phyloP scores from a whole-genome alignment of 2,888 invertebrate species.

The Asteroscopus sphinx region DNA sequence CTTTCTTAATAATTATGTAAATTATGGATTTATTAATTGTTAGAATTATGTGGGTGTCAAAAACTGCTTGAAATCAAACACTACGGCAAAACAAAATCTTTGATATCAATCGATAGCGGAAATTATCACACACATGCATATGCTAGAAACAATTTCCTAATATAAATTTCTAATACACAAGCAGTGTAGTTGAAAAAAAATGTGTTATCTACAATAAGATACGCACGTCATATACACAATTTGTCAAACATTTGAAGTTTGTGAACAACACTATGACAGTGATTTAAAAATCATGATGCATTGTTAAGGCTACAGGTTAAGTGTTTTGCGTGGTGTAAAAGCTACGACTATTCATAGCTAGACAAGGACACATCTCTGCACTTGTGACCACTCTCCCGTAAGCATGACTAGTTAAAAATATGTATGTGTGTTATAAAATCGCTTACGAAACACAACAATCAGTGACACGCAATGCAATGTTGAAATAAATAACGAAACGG shows the following conservation, averaged over 20 bases:
- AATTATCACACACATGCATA: slow-evolving; percentile 67
- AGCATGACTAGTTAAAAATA: slow-evolving; percentile 57
- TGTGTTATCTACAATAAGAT: slow-evolving; percentile 55
- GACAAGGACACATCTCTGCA: slow-evolving; percentile 34
- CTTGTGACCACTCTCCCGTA: slow-evolving; percentile 42
- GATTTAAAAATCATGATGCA: slow-evolving; percentile 47
- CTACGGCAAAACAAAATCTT: slow-evolving; percentile 77
- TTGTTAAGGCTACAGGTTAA: slow-evolving; percentile 33
- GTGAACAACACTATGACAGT: slow-evolving; percentile 38
- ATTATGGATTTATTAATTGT: slow-evolving; percentile 46
- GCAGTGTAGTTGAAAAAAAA: slow-evolving; percentile 54
- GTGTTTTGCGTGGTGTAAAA: slow-evolving; percentile 45
- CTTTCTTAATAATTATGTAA: slow-evolving; percentile 41
- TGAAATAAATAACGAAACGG: slow-evolving; percentile 65
- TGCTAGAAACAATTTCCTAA: slow-evolving; percentile 43
- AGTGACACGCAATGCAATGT: slow-evolving; percentile 75
- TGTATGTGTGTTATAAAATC: slow-evolving; percentile 79
- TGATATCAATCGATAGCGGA: slow-evolving; percentile 57
- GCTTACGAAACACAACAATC: slow-evolving; percentile 70
- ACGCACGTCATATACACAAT: slow-evolving; percentile 39
- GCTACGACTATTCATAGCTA: slow-evolving; percentile 43
- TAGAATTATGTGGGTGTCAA: slow-evolving; percentile 56
- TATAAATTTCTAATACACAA: slow-evolving; percentile 49
- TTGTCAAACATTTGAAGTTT: slow-evolving; percentile 27
- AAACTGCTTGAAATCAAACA: slow-evolving; percentile 68